Conservation (phyloP, 2,113 vertebrate genomes). For the Equus quagga region DNA sequence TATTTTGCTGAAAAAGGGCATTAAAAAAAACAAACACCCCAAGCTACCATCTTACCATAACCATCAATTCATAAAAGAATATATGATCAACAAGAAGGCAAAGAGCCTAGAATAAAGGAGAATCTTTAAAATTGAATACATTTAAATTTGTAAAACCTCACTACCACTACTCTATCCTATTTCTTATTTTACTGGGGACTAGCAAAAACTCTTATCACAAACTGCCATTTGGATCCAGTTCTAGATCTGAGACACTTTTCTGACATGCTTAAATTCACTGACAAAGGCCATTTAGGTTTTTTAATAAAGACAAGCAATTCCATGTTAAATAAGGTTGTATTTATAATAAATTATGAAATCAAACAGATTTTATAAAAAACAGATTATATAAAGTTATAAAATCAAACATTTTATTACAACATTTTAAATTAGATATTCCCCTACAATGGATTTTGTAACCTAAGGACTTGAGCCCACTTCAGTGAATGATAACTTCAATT, state of each 20-base stretch:
- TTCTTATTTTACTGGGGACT: neutral
- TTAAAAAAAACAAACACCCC: neutral
- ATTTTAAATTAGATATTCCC: constrained; percentile 40
- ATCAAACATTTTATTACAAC: constrained; percentile 19
- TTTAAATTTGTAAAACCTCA: constrained; percentile 26
- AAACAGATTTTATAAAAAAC: neutral
- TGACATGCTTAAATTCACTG: constrained; percentile 33
- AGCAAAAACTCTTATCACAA: constrained; percentile 6
- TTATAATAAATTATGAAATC: neutral
- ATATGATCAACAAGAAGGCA: neutral
- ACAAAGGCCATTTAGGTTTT: constrained; percentile 36
- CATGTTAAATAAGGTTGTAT: neutral
- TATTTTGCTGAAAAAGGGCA: constrained; percentile 37
- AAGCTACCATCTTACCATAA: neutral
- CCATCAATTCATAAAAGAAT: constrained; percentile 12
- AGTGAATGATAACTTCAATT: constrained; percentile 21
- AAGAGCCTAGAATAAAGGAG: neutral
- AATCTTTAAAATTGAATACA: neutral
- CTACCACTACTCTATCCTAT: neutral
- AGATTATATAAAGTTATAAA: no score
- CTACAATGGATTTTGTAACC: constrained; percentile 2
- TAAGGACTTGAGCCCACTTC: neutral
- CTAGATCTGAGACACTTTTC: constrained; percentile 9
- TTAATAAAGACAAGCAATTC: neutral
- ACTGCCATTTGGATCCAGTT: neutral